Base-by-base conservation (phyloP, 2,113 vertebrate species). In the Spermophilus dauricus region DNA sequence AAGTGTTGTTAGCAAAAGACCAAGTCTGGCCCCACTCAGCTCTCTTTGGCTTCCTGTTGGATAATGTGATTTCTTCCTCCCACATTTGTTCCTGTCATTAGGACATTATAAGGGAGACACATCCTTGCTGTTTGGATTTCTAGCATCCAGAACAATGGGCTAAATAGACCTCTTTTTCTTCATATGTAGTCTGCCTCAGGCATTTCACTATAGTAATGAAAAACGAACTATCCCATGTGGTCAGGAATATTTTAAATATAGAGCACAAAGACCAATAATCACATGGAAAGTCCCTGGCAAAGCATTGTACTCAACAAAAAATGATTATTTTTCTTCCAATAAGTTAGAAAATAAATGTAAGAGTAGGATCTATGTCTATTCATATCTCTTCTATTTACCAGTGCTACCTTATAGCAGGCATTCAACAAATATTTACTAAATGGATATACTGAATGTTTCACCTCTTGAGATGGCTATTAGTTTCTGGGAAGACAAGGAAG, bases 181-280 rank as follows among this genome's bases (percentile, higher is more conserved):
- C 22, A 24, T 28, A 82, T 58, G 53, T 61, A 39, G 22, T 53
- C 53, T 28, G 22, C n/a, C 24, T 26, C 80, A 61, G n/a, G 53
- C 13, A 61, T 58, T 58, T 39, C 24, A 24, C 13, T 39, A 63
- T 63, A 39, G n/a, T 61, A 63, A 63, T 42, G n/a, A 83, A 28
- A 61, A 63, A 63, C 37, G n/a, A 2, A 63, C 56, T 61, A 61
- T 69, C 2, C 13, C 26, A 39, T 37, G 53, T 85, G 58, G 69
- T 92, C 56, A 65, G 58, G 94, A 96, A 34, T 85, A 92, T 69
- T 75, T 92, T 69, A 81, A 89, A 63, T 81, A 11, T 34, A 76
- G 17, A 76, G 58, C n/a, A 85, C 56, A 34, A 89, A 97, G 37
- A 69, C 65, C 63, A 81, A 28, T 14, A 37, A 42, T 78, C 32